A percentile compares a stretch with the other conserved stretches of the same genome.
phyloP scores from a whole-genome alignment of 2,888 invertebrate genomes.

The Ditula angustiorana region DNA sequence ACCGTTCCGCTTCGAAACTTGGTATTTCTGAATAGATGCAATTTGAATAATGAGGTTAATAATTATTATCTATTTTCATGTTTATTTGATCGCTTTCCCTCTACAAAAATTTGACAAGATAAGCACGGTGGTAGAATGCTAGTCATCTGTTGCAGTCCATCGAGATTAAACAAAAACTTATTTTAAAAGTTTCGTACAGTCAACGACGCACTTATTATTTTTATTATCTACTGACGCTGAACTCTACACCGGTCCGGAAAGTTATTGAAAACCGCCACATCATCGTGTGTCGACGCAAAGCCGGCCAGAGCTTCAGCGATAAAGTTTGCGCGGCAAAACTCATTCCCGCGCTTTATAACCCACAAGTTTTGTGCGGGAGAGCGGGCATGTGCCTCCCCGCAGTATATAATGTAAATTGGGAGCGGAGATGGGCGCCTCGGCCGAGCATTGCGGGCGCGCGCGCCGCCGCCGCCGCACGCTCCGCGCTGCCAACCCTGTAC shows the following conservation, averaged over 20 bases:
- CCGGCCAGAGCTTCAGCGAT: conserved; percentile 61
- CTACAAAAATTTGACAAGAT: background rate
- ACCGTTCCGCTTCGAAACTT: conserved; percentile 34
- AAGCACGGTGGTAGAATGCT: background rate
- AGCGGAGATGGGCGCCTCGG: conserved; percentile 15
- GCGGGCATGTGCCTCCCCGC: conserved; percentile 45
- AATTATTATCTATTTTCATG: conserved; percentile 2
- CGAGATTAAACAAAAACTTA: background rate
- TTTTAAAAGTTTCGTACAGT: background rate
- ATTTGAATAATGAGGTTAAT: conserved; percentile 27
- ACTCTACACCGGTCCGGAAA: background rate
- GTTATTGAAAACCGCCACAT: conserved; percentile 58
- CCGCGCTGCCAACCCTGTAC: conserved; percentile 19
- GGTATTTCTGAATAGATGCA: conserved; percentile 31
- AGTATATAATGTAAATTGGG: conserved; percentile 71
- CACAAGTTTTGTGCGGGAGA: conserved; percentile 69
- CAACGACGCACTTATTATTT: background rate
- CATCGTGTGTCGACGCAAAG: conserved; percentile 50
- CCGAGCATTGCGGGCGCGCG: conserved; percentile 62
- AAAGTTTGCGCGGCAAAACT: conserved; percentile 81
- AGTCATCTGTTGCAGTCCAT: background rate
- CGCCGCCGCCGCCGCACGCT: conserved; percentile 56
- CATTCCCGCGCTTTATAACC: conserved; percentile 80
- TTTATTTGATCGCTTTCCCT: background rate
- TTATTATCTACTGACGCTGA: background rate